phyloP scores from a whole-genome alignment of 2,113 vertebrate species.

The Thamnophis sirtalis region DNA sequence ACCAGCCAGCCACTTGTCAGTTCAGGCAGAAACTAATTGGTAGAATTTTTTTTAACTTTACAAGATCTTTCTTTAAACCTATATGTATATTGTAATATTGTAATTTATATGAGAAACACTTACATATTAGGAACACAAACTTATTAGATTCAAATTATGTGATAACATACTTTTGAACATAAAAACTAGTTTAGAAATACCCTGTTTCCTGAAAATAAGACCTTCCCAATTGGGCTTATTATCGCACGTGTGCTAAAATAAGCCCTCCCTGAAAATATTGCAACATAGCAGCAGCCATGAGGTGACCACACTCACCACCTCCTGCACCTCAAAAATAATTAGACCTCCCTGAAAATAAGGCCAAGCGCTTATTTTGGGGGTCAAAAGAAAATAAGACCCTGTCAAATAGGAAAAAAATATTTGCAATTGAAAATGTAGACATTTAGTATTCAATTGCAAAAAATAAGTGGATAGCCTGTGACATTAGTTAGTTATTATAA shows the following conservation, averaged over 20 bases:
- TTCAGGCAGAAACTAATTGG: neutral
- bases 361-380: too few species aligned
- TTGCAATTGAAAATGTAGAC: neutral
- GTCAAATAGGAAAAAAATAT: neutral
- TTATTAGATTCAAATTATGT: neutral
- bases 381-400: neutral
- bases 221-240: too few species aligned
- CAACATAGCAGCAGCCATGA: too few species aligned
- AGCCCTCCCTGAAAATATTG: too few species aligned
- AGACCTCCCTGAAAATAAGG: too few species aligned
- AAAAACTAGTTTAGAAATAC: neutral
- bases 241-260: too few species aligned
- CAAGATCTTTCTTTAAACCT: neutral
- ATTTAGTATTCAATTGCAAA: neutral
- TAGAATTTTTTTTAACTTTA: neutral
- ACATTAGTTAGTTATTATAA: neutral
- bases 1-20: neutral
- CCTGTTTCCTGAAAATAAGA: too few species aligned
- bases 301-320: too few species aligned
- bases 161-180: neutral
- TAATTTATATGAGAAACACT: neutral
- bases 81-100: neutral
- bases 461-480: neutral
- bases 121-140: neutral
- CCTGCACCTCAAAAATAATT: too few species aligned